A percentile compares a stretch with the other conserved stretches of the same genome.
Evolutionary conservation across 2,888 invertebrate species (phyloP).

Genomic region (Cheilosia grossa): DNA sequence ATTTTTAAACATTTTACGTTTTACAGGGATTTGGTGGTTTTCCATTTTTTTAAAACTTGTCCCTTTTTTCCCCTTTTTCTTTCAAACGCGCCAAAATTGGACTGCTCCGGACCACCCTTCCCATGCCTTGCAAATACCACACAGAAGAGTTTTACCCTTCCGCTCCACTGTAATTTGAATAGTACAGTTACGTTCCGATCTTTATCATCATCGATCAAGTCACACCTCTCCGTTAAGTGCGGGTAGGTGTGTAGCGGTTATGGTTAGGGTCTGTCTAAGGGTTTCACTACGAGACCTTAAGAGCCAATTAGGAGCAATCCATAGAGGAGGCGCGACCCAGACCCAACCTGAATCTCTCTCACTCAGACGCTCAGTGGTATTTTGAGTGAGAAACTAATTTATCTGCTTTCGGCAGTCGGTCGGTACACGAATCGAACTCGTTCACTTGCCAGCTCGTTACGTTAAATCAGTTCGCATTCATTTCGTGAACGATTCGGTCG

Average conservation of each 20-base stretch:
- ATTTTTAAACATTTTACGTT: no score
- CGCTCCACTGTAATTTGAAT: background rate
- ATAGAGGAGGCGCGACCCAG: slow-evolving; percentile 6
- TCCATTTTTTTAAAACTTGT: no score
- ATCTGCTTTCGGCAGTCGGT: no score
- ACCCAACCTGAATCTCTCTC: slow-evolving; percentile 6
- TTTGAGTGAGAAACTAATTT: slow-evolving; percentile 15
- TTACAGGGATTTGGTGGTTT: no score
- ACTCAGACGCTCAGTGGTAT: slow-evolving; percentile 9
- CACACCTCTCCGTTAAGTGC: background rate
- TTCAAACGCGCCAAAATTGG: no score
- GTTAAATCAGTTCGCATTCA: slow-evolving; percentile 53
- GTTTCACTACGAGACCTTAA: no score
- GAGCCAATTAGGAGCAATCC: no score
- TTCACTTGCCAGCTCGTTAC: slow-evolving; percentile 16
- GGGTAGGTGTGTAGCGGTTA: background rate
- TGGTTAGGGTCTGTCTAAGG: background rate
- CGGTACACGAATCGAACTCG: background rate
- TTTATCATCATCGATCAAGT: background rate
- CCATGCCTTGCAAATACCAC: background rate
- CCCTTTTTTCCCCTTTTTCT: no score
- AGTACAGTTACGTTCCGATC: background rate
- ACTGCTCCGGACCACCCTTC: background rate
- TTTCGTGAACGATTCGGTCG: slow-evolving; percentile 43
- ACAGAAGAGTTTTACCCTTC: background rate